Base-by-base conservation (phyloP, 2,797 vertebrate genomes). In the Poeciliopsis paucimaculata region DNA sequence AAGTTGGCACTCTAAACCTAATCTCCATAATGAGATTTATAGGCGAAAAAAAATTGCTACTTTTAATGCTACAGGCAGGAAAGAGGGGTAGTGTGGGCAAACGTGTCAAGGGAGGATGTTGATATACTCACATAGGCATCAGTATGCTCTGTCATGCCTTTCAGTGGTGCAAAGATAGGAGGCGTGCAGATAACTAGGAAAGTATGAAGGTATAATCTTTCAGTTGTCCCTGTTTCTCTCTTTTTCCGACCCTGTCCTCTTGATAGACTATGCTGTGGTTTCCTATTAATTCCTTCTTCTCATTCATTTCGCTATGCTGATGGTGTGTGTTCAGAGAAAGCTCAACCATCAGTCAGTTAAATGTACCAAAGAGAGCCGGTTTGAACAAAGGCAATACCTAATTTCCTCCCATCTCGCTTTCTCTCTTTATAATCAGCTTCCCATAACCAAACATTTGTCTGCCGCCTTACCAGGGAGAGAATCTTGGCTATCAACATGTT, bases 11-110 rank as follows among this genome's bases (percentile, higher is more conserved):
- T 84, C 80, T 76, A 84, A 91, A 90, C 78, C 86, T 72, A 86
- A 90, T 94, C 87, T 90, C 83, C 87, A 89, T 90, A 92, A 93
- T 91, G 87, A 90, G 90, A 91, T 94, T 92, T 88, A 91, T 87
- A 64, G 85, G 72, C 46, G 62, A 34, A 86, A 26, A 51, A 23
- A 85, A 87, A 84, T 82, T 86, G 84, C 84, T 87, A 84, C 80
- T 76, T 91, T 90, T 89, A 92, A 90, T 91, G 89, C 74, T 85
- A 83, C 83, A 79, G 3, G 77, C 80, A 82, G 84, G 80, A 82
- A 74, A 84, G 77, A 86, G 83, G 81, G 41, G 80, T n/a, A 45
- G 83, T 85, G 88, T 82, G 83, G 89, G 90, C 80, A 86, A 92
- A 88, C 20, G 60, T 91, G 86, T 89, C 88, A 88, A 79, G 62